These are phyloP conservation scores for Psittacula derbiana DNA, from an alignment of 2,797 vertebrate genomes.

Conservation along the genomic window DNA sequence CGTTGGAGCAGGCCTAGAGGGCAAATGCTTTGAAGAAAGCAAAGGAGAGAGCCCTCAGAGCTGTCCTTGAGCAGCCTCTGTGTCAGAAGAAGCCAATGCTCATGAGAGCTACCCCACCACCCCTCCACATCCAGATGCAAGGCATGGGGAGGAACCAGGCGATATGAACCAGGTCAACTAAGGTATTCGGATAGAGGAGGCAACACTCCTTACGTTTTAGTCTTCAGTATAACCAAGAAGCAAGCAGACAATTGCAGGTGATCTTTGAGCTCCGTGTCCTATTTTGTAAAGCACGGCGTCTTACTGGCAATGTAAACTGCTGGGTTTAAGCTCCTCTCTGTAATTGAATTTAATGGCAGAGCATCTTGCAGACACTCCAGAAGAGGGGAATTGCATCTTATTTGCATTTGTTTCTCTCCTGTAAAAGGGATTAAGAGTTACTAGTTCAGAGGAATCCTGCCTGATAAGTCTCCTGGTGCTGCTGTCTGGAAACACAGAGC, in stretches of 20 bases:
- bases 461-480: neutral
- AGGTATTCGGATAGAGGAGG: neutral
- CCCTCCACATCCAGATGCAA: accelerated
- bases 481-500: neutral
- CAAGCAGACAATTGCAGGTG: neutral
- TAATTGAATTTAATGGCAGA: conserved; percentile 21
- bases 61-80: neutral
- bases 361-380: neutral
- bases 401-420: conserved; percentile 28
- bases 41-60: neutral
- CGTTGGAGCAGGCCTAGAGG: neutral
- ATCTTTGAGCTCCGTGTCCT: neutral
- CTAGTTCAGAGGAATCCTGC: conserved; percentile 2
- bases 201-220: neutral
- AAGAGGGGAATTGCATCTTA: neutral
- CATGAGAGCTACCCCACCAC: neutral
- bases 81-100: neutral
- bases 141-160: accelerated
- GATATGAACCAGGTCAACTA: neutral
- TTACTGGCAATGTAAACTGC: neutral
- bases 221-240: neutral
- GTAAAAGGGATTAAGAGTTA: neutral
- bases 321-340: neutral
- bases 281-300: neutral
- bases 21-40: neutral